Evolutionary conservation across 2,888 invertebrate genomes (phyloP), one percentile per base, ranked within the genome.

Genomic region (Apodemia zela): DNA sequence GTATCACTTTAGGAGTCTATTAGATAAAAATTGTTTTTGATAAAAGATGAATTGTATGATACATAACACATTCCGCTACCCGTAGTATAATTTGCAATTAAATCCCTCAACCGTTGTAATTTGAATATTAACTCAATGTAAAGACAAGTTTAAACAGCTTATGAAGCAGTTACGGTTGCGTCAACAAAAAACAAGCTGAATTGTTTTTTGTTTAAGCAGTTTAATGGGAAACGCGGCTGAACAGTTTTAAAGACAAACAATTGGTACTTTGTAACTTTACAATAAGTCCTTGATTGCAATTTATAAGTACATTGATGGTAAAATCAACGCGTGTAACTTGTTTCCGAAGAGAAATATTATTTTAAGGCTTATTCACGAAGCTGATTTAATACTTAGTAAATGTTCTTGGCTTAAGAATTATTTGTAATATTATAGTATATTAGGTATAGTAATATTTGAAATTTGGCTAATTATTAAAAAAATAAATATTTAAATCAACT

Each of bases 211-310:
- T 57, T 57, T 25, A 57, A 25, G 29, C 29, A 25, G 54, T 57
- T 57, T 25, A 57, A 57, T 25, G 54, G 25, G 1, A 7, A 57
- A 25, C 25, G 25, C n/a, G 57, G 57, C 29, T 57, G 57, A 29
- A n/a, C 57, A 57, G 57, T 57, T 57, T 57, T 15, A 57, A 57
- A 57, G 57, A 57, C 25, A 57, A 54, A 54, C 54, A 54, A 29
- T 54, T 54, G 25, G 54, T 51, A 54, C 54, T 54, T 29, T 15
- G 25, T 29, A 67, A 68, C 67, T 68, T 64, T 54, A 63, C 61
- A 65, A 64, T 63, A 65, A 63, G 63, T 63, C 63, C 65, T 63
- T 67, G 65, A 65, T 68, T 64, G 63, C 66, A 59, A 65, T 63
- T 65, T 29, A 54, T 25, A 45, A 62, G 59, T 47, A 58, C 63